phyloP scores from a whole-genome alignment of 2,888 invertebrate species.

The Glyphotaelius pellucidus region DNA sequence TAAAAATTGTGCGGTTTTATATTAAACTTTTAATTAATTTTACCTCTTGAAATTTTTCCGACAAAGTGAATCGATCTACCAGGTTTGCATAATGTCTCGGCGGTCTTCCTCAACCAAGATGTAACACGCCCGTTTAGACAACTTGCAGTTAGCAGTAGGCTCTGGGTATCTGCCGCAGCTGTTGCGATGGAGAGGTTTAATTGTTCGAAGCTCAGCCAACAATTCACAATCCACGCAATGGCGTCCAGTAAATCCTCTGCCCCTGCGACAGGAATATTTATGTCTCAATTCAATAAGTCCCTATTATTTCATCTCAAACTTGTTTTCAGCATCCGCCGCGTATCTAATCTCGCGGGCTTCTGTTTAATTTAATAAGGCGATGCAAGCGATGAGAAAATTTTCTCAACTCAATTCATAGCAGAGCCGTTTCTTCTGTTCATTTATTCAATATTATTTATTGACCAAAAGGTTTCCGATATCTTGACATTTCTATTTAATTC shows the following conservation, averaged over 20 bases:
- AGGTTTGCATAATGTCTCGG: background rate
- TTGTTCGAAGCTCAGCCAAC: conserved; percentile 15
- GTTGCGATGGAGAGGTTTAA: conserved; percentile 13
- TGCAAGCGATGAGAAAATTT: conserved; percentile 33
- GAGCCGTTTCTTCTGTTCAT: background rate
- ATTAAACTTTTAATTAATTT: background rate
- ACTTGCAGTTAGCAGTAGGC: background rate
- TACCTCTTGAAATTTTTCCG: background rate
- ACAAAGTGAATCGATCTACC: background rate
- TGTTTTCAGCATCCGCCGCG: conserved; percentile 33
- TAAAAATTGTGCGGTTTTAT: background rate
- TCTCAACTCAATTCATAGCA: background rate
- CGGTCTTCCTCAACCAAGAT: background rate
- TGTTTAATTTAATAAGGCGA: conserved; percentile 40
- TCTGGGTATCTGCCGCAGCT: background rate
- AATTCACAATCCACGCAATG: conserved; percentile 21
- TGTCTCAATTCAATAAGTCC: conserved; percentile 65
- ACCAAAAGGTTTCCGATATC: background rate
- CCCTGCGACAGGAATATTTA: conserved; percentile 57
- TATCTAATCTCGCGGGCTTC: background rate
- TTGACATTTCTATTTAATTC: background rate
- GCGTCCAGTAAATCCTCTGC: conserved; percentile 28
- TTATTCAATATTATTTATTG: background rate
- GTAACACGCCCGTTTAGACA: background rate
- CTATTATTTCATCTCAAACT: conserved; percentile 63